Conservation (phyloP, 2,888 invertebrate genomes). For the Drosophila pseudotakahashii region DNA sequence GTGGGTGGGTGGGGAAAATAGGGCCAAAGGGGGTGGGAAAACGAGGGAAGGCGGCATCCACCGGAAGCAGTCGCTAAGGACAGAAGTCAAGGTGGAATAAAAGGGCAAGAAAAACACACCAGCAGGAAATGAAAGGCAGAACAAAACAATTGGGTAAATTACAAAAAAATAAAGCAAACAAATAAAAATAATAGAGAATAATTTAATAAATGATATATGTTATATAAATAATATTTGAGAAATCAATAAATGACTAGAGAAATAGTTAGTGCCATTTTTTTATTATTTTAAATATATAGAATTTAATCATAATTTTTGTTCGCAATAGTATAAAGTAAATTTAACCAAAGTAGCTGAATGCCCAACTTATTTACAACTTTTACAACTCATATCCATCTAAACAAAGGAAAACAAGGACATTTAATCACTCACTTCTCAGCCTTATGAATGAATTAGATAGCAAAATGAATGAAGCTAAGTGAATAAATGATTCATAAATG, state of each 20-base stretch:
- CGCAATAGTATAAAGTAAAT: no score
- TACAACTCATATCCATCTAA: background rate
- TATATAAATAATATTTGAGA: no score
- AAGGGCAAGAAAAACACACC: background rate
- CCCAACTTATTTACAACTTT: background rate
- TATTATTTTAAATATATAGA: no score
- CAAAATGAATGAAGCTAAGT: conserved; percentile 3
- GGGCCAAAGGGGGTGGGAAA: background rate
- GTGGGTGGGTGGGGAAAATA: background rate
- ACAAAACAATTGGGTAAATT: background rate
- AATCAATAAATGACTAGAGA: no score
- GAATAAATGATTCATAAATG: conserved; percentile 46
- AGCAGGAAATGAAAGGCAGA: conserved; percentile 6
- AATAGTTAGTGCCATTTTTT: no score
- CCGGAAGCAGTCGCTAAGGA: conserved; percentile 27
- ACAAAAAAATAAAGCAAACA: background rate
- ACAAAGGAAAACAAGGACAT: background rate
- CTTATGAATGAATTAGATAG: conserved; percentile 20
- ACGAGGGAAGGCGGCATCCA: conserved; percentile 9
- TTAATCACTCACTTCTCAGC: conserved; percentile 5
- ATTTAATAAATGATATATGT: no score
- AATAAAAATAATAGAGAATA: background rate
- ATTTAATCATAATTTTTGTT: no score
- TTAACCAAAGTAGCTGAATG: background rate
- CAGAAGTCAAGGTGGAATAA: conserved; percentile 14